These are phyloP conservation scores for Rhogogaster chlorosoma DNA, from an alignment of 2,888 invertebrate species.

Conservation along the genomic window DNA sequence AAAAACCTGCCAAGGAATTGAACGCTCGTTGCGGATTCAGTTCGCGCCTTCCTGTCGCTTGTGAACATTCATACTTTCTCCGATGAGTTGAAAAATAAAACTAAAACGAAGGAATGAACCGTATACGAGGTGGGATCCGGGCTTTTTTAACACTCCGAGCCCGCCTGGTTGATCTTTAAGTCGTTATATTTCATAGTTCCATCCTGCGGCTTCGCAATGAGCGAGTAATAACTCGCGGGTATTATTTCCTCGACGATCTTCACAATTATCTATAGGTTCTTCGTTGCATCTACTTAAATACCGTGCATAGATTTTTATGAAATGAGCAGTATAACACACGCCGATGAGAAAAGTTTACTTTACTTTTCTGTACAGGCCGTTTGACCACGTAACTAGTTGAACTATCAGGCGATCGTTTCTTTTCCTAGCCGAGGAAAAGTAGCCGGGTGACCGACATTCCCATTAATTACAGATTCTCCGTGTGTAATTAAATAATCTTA, in stretches of 20 bases:
- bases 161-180: neutral
- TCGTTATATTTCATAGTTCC: neutral
- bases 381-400: conserved; percentile 15
- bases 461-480: conserved; percentile 18
- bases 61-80: conserved; percentile 19
- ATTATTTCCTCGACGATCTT: neutral
- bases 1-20: neutral
- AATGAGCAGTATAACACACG: neutral
- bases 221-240: neutral
- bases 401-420: conserved; percentile 39
- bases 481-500: conserved; percentile 33
- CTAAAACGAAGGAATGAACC: neutral
- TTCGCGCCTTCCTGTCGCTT: conserved; percentile 21
- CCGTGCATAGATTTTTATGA: neutral
- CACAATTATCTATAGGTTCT: neutral
- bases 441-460: neutral
- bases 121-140: neutral
- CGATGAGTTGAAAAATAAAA: conserved; percentile 37
- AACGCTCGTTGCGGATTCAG: conserved; percentile 11
- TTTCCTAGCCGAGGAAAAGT: neutral
- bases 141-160: neutral
- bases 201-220: neutral
- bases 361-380: too few relatives aligned
- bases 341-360: neutral
- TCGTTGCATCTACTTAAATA: neutral